A percentile compares a stretch with the other conserved stretches of the same genome.
Evolutionary conservation across 1,140 invertebrate species (phyloP).

Genomic region (Limonius californicus): DNA sequence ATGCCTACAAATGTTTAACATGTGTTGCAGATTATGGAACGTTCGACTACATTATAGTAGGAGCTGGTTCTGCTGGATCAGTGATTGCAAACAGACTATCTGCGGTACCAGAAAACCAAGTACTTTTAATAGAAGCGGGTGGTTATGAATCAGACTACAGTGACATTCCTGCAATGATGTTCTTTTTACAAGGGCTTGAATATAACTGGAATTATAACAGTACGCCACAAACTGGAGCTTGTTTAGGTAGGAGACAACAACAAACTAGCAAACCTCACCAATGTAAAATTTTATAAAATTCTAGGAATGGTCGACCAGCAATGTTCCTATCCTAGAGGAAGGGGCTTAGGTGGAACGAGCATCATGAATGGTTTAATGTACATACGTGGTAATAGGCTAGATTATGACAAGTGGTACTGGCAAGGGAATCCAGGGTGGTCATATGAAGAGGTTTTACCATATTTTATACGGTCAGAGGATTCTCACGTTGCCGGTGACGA

Average conservation of each 20-base stretch:
- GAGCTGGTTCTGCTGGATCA: constrained; percentile 53
- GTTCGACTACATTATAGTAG: constrained; percentile 41
- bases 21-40: neutral
- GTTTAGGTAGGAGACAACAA: constrained; percentile 57
- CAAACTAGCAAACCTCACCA: no score
- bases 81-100: constrained; percentile 65
- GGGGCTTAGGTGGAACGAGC: constrained; percentile 68
- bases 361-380: constrained; percentile 78
- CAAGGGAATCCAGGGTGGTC: constrained; percentile 83
- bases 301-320: constrained; percentile 58
- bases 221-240: constrained; percentile 63
- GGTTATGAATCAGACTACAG: constrained; percentile 68
- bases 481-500: constrained; percentile 37
- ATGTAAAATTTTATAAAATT: no score
- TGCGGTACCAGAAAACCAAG: constrained; percentile 62
- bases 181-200: constrained; percentile 62
- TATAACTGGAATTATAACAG: constrained; percentile 79
- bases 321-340: constrained; percentile 67
- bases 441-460: constrained; percentile 74
- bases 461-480: constrained; percentile 76
- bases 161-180: constrained; percentile 68
- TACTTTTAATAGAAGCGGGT: constrained; percentile 71
- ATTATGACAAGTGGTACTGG: constrained; percentile 40
- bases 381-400: constrained; percentile 55
- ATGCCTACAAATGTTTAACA: no score